phyloP scores from a whole-genome alignment of 2,797 vertebrate species.

The Clarias pachynema region DNA sequence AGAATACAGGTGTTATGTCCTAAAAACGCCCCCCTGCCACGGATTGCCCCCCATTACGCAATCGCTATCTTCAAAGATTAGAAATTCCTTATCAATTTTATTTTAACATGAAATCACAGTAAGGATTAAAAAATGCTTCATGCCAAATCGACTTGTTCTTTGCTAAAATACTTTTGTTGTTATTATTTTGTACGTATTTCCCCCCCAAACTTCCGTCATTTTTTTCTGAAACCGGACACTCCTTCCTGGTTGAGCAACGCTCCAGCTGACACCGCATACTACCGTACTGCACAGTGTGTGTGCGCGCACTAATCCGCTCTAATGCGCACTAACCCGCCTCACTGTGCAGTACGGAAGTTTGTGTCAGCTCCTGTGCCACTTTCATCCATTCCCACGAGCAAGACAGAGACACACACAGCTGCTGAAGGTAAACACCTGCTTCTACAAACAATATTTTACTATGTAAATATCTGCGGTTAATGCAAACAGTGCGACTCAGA shows the following conservation, averaged over 20 bases:
- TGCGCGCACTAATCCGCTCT: not conserved
- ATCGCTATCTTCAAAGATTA: too few species aligned
- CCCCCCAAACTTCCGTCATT: not conserved
- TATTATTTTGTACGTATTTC: too few species aligned
- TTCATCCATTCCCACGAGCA: not conserved
- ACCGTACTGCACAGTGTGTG: not conserved
- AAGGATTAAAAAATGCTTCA: too few species aligned
- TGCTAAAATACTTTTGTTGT: too few species aligned
- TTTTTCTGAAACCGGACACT: slow-evolving; percentile 65
- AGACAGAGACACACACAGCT: not conserved
- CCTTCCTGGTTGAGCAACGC: slow-evolving; percentile 72
- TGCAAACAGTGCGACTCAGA: not conserved
- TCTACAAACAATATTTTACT: not conserved
- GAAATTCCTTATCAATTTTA: too few species aligned
- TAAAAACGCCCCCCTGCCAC: too few species aligned
- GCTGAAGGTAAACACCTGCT: not conserved
- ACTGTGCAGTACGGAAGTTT: not conserved
- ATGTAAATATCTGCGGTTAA: not conserved
- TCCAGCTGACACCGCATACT: not conserved
- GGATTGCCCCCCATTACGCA: too few species aligned
- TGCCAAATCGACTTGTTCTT: too few species aligned
- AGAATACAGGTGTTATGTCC: too few species aligned
- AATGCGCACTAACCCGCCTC: not conserved
- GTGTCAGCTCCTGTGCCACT: too few species aligned
- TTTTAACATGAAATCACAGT: too few species aligned